These are phyloP conservation scores for Bovichtus diacanthus DNA, from an alignment of 2,797 vertebrate genomes.

Conservation along the genomic window DNA sequence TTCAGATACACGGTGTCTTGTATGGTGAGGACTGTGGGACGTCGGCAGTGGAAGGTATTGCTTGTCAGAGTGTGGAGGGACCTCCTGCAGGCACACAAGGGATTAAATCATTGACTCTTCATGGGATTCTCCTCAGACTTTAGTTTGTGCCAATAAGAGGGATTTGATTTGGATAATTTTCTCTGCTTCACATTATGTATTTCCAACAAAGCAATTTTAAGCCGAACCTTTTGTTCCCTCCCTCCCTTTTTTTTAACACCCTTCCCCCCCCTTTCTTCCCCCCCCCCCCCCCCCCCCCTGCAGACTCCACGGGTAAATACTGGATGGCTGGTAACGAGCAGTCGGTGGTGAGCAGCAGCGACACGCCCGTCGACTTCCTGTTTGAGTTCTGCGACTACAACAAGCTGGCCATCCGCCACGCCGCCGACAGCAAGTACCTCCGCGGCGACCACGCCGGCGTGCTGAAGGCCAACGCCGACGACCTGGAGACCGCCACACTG, in stretches of 20 bases:
- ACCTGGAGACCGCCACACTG: constrained; percentile 93
- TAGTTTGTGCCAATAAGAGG: constrained; percentile 32
- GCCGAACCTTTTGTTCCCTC: constrained; percentile 23
- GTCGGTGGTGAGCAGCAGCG: constrained; percentile 95
- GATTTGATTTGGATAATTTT: constrained; percentile 50
- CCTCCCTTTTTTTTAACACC: background rate
- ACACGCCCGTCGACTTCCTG: constrained; percentile 94
- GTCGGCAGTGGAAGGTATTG: background rate
- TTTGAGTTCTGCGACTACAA: constrained; percentile 99
- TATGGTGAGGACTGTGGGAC: background rate
- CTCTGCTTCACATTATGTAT: constrained; percentile 14
- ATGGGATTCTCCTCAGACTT: constrained; percentile 41
- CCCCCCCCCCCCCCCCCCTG: constrained; percentile 5
- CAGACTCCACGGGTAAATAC: constrained; percentile 98
- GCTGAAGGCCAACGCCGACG: constrained; percentile 93
- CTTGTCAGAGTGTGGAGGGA: background rate
- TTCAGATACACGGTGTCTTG: too few relatives aligned
- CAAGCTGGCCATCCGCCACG: constrained; percentile 95
- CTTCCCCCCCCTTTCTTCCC: background rate
- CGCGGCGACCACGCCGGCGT: constrained; percentile 97
- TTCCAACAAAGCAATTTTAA: constrained; percentile 25
- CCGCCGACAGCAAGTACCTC: constrained; percentile 91
- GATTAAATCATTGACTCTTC: constrained; percentile 47
- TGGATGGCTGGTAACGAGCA: constrained; percentile 95
- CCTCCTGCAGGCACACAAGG: constrained; percentile 26